These are phyloP conservation scores for Monochamus alternatus DNA, from an alignment of 2,888 invertebrate genomes.

Conservation along the genomic window DNA sequence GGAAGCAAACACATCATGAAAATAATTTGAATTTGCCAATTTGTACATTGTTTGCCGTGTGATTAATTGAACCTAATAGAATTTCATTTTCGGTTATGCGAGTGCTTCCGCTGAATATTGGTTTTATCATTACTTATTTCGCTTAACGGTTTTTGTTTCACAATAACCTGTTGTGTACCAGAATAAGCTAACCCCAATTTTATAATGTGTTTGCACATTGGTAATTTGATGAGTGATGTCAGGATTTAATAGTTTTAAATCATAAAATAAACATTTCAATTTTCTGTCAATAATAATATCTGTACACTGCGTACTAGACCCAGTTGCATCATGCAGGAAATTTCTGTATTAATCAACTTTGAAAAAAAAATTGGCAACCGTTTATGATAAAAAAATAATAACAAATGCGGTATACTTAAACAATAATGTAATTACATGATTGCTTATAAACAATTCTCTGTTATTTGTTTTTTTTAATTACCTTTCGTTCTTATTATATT, in stretches of 20 bases:
- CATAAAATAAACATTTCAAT: background rate
- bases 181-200: constrained; percentile 1
- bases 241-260: background rate
- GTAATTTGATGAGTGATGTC: background rate
- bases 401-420: too few species aligned
- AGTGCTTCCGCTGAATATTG: background rate
- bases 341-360: too few species aligned
- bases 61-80: constrained; percentile 43
- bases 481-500: too few species aligned
- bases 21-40: constrained; percentile 45
- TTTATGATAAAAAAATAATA: too few species aligned
- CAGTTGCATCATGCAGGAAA: too few species aligned
- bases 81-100: constrained; percentile 26
- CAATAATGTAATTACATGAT: too few species aligned
- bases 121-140: constrained; percentile 8
- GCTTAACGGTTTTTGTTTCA: background rate
- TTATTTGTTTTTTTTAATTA: too few species aligned
- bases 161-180: constrained; percentile 7
- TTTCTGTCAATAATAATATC: background rate
- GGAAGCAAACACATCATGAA: constrained; percentile 33
- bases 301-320: too few species aligned
- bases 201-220: constrained; percentile 7
- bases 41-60: constrained; percentile 44
- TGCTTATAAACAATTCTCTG: too few species aligned
- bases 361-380: too few species aligned